Conservation (phyloP, 2,888 invertebrate genomes). For the Caenorhabditis sp. region DNA sequence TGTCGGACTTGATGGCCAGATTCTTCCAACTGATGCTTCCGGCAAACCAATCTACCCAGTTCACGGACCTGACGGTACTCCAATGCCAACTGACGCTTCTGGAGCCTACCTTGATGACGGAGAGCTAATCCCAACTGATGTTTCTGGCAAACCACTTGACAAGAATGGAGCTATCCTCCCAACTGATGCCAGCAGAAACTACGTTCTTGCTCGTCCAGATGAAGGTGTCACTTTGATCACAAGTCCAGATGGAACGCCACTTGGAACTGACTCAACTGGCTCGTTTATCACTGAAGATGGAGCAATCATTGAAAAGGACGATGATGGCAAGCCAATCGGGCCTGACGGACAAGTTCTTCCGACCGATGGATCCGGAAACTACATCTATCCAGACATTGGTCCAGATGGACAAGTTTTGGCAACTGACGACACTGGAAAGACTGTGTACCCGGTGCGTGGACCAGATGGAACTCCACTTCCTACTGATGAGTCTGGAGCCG, state of each 20-base stretch:
- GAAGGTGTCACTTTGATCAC: slow-evolving; percentile 42
- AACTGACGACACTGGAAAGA: slow-evolving; percentile 28
- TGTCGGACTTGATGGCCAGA: slow-evolving; percentile 60
- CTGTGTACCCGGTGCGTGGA: slow-evolving; percentile 62
- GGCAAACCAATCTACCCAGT: slow-evolving; percentile 48
- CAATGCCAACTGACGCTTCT: slow-evolving; percentile 71
- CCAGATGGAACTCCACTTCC: slow-evolving; percentile 61
- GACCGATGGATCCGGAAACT: slow-evolving; percentile 42
- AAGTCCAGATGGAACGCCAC: slow-evolving; percentile 63
- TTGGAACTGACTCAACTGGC: slow-evolving; percentile 56
- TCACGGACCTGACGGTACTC: slow-evolving; percentile 74
- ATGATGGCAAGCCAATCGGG: slow-evolving; percentile 64
- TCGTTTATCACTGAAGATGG: slow-evolving; percentile 49
- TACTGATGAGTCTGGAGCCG: slow-evolving; percentile 59
- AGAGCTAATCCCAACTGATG: slow-evolving; percentile 65
- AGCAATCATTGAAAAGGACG: slow-evolving; percentile 45
- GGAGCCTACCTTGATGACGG: slow-evolving; percentile 59
- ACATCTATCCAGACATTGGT: slow-evolving; percentile 59
- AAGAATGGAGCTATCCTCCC: slow-evolving; percentile 67
- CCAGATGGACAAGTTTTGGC: slow-evolving; percentile 42
- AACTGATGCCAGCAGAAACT: slow-evolving; percentile 66
- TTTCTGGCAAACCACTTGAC: slow-evolving; percentile 50
- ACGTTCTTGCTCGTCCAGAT: slow-evolving; percentile 42
- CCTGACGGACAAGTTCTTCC: slow-evolving; percentile 61
- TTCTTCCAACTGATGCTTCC: slow-evolving; percentile 62